Conservation (phyloP, 2,797 vertebrate species). For the Karalla daura region DNA sequence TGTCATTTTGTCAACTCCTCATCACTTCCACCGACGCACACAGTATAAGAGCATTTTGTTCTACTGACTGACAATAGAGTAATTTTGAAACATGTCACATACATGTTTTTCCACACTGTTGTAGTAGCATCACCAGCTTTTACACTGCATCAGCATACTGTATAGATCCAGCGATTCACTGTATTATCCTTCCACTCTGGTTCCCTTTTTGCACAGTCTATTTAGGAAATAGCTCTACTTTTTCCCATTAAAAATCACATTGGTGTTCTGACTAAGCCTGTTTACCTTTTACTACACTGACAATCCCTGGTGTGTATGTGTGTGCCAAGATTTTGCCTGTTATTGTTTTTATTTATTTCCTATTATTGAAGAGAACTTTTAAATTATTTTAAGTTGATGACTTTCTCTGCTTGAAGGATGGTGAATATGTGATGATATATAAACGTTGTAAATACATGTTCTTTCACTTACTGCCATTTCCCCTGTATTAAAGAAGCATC, state of each 20-base stretch:
- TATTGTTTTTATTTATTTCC: conserved; percentile 35
- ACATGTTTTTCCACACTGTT: conserved; percentile 16
- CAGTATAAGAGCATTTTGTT: conserved; percentile 11
- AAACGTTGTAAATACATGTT: conserved; percentile 40
- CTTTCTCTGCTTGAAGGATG: conserved; percentile 13
- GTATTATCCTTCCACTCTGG: conserved; percentile 8
- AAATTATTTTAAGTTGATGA: conserved; percentile 35
- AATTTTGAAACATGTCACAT: conserved; percentile 18
- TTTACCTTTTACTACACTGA: conserved; percentile 31
- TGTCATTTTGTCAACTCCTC: conserved; percentile 8
- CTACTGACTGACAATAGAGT: neutral
- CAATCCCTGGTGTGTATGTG: conserved; percentile 39
- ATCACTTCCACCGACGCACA: conserved; percentile 33
- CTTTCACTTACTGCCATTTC: conserved; percentile 37
- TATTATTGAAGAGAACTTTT: conserved; percentile 6
- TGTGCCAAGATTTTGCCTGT: conserved; percentile 34
- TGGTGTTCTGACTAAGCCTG: conserved; percentile 16
- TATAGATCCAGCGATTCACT: neutral
- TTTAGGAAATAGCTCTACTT: conserved; percentile 7
- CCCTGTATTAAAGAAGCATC: conserved; percentile 52
- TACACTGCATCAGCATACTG: neutral
- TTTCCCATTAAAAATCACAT: conserved; percentile 7
- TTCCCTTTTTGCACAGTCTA: conserved; percentile 17
- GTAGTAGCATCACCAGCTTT: conserved; percentile 3
- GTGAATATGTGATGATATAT: conserved; percentile 22